A percentile compares a stretch with the other conserved stretches of the same genome.
Conservation (phyloP, 2,113 vertebrate genomes). For the Nothocercus julius region DNA sequence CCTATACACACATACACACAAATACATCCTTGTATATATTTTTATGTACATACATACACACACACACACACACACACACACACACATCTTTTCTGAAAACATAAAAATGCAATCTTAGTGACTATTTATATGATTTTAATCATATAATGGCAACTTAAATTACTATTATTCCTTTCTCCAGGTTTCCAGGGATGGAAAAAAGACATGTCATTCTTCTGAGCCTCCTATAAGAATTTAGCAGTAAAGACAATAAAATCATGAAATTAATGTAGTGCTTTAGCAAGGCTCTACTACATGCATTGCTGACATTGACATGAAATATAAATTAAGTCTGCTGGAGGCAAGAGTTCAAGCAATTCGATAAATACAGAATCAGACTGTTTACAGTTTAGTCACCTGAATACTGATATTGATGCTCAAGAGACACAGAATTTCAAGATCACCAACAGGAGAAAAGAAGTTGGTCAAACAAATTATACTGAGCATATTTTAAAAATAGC, state of each 20-base stretch:
- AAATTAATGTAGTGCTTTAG: slow-evolving; percentile 54
- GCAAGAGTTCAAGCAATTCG: slow-evolving; percentile 37
- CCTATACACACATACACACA: neutral
- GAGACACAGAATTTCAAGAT: slow-evolving; percentile 15
- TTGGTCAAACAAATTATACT: neutral
- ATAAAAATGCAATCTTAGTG: neutral
- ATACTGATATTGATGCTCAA: neutral
- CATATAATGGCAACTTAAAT: neutral
- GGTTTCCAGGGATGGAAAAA: neutral
- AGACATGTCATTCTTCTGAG: neutral
- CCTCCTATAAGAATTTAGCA: slow-evolving; percentile 4
- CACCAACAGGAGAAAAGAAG: neutral
- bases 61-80: fast-evolving
- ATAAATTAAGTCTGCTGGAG: slow-evolving; percentile 41
- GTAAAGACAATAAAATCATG: slow-evolving; percentile 29
- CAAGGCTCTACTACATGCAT: slow-evolving; percentile 8
- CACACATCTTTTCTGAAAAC: neutral
- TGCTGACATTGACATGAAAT: slow-evolving; percentile 9
- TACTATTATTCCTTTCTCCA: neutral
- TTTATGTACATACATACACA: neutral
- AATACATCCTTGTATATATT: neutral
- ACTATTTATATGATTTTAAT: neutral
- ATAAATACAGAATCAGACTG: neutral
- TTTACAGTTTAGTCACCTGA: neutral
- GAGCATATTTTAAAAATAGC: neutral